Base-by-base conservation (phyloP, 2,797 vertebrate genomes). In the Coendou prehensilis region DNA sequence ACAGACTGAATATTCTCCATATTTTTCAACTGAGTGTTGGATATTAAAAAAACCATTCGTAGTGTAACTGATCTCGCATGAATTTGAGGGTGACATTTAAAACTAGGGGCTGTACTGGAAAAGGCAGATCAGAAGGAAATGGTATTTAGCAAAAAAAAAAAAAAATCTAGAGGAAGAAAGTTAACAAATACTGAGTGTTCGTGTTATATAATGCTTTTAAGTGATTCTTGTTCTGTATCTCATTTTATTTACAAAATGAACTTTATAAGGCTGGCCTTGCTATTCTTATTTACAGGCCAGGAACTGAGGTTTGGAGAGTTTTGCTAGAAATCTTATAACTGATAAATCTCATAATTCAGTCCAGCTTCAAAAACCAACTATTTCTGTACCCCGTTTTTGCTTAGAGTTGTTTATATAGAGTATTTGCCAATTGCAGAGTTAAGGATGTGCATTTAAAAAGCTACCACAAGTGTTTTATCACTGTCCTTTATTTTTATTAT, bases 21-120 rank as follows among this genome's bases (percentile, higher is more conserved):
- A 78, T 64, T 92, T 97, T 94, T 45, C 95, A 97, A 67, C 22
- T 93, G 76, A 92, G 41, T 84, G n/a, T 64, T 96, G 86, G 59
- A 28, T 81, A 28, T 92, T 82, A 93, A 92, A 94, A 94, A 92
- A 96, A 81, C 30, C 64, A 56, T 83, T 17, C 89, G 4, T 47
- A 91, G 56, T 37, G 18, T 87, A 83, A 76, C 47, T 81, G 45
- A 79, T 89, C n/a, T 91, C 95, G 81, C 11, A 3, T 95, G 37
- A 96, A 81, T 93, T 95, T 94, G 28, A 11, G 64, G 30, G n/a
- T 97, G 56, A 45, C 23, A 61, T 97, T 93, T 88, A 69, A 94
- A 96, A 94, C 59, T 18, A 88, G 13, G 28, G 67, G 52, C n/a
- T 20, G 71, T 59, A 79, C 57, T 86, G 26, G 91, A 89, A 79